phyloP scores from a whole-genome alignment of 2,797 vertebrate genomes.

The Danio tinwini region DNA sequence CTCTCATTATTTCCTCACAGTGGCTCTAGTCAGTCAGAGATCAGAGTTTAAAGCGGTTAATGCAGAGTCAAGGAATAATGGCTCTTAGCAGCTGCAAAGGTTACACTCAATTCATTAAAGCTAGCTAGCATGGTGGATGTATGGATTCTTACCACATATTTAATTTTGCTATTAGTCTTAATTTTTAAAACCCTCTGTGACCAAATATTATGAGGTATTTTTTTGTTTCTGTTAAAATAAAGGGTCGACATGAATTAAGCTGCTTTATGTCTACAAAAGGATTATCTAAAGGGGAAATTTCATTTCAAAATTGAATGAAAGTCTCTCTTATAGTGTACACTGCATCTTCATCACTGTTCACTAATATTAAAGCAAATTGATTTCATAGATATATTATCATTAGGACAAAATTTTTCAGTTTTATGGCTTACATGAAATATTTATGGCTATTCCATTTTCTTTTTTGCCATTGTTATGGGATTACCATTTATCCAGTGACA shows the following conservation, averaged over 20 bases:
- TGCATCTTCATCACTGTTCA: no score
- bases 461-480: neutral
- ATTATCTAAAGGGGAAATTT: no score
- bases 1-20: constrained; percentile 13
- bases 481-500: neutral
- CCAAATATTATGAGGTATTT: neutral
- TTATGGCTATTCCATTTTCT: neutral
- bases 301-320: no score
- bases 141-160: neutral
- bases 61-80: constrained; percentile 35
- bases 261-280: no score
- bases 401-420: neutral
- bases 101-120: constrained; percentile 22
- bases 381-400: no score
- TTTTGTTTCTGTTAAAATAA: neutral
- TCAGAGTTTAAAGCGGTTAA: constrained; percentile 19
- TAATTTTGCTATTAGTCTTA: constrained; percentile 10
- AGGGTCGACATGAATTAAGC: no score
- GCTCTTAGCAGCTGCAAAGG: constrained; percentile 18
- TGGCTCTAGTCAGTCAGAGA: neutral
- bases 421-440: constrained; percentile 5
- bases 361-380: no score
- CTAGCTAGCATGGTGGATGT: neutral
- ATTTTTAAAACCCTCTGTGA: neutral
- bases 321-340: no score